Base-by-base conservation (phyloP, 2,113 vertebrate species). In the Pampusana beccarii region DNA sequence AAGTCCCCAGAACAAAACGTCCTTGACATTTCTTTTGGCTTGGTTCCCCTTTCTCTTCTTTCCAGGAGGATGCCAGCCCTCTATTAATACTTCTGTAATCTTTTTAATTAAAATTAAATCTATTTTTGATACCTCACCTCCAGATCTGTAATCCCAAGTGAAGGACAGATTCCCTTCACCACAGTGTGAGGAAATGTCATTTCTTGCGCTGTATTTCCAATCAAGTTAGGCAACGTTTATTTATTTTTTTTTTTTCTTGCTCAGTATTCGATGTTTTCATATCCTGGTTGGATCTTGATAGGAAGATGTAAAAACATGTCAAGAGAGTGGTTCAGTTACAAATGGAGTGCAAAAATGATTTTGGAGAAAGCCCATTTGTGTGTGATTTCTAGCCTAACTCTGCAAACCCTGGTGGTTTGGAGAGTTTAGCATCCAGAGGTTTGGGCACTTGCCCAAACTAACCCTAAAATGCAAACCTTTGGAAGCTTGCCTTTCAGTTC, bases 391-490 rank as follows among this genome's bases (percentile, higher is more conserved):
- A 96, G 84, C 85, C 87, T 92, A 90, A 96, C 96, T 96, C 90
- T 90, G 78, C 93, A 96, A 86, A 94, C 94, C 93, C 93, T 16
- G 60, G 93, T 83, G 95, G 88, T 90, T 97, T 96, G 90, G 92
- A 92, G 82, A 96, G 92, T 94, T 94, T 73, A 80, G 82, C 85
- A 94, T 90, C 92, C 95, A 96, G 95, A 94, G 95, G 94, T 97
- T 97, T 97, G 95, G 96, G 93, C 23, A 7, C 89, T 90, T 97
- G 96, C 95, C 96, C 95, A 97, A 96, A 96, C 93, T 94, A 96
- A 96, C 95, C 92, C 95, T 83, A 92, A 95, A 94, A 95, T 56
- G 79, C 90, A 93, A 96, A 93, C 90, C 85, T 88, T 96, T 96
- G 95, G 95, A 91, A 5, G 67, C 72, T 13, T 97, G 96, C 95